Percentiles rank a stretch among this genome's conserved stretches.
phyloP scores from a whole-genome alignment of 1,140 invertebrate genomes.

The Ladona fulva region DNA sequence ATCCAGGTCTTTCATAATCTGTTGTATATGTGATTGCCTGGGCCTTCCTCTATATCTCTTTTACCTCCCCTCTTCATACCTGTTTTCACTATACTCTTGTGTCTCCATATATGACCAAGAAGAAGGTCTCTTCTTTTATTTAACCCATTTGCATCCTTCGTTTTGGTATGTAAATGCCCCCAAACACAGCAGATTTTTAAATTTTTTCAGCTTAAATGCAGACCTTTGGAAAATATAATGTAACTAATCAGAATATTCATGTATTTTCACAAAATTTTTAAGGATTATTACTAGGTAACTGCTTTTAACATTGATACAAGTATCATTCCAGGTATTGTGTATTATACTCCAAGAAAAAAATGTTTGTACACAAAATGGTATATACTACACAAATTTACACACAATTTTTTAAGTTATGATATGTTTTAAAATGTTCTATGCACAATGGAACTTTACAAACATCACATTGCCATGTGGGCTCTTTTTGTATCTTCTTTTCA shows the following conservation, averaged over 20 bases:
- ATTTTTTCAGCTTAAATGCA: background rate
- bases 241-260: background rate
- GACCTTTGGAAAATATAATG: background rate
- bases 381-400: background rate
- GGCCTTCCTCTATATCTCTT: too few relatives aligned
- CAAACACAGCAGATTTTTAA: background rate
- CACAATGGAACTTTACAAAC: constrained; percentile 15
- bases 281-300: background rate
- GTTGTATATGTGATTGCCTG: too few relatives aligned
- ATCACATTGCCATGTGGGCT: constrained; percentile 15
- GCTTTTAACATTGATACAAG: background rate
- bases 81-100: too few relatives aligned
- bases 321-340: background rate
- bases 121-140: too few relatives aligned
- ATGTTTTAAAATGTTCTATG: constrained; percentile 16
- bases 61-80: too few relatives aligned
- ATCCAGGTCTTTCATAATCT: too few relatives aligned
- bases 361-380: background rate
- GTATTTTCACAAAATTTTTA: background rate
- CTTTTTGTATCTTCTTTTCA: constrained; percentile 1
- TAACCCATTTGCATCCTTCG: background rate
- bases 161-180: background rate
- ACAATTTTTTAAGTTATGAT: constrained; percentile 15
- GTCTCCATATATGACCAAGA: too few relatives aligned
- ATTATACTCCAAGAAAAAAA: background rate